These are phyloP conservation scores for Stenotaenia linearis DNA, from an alignment of 2,888 invertebrate genomes.

Conservation along the genomic window DNA sequence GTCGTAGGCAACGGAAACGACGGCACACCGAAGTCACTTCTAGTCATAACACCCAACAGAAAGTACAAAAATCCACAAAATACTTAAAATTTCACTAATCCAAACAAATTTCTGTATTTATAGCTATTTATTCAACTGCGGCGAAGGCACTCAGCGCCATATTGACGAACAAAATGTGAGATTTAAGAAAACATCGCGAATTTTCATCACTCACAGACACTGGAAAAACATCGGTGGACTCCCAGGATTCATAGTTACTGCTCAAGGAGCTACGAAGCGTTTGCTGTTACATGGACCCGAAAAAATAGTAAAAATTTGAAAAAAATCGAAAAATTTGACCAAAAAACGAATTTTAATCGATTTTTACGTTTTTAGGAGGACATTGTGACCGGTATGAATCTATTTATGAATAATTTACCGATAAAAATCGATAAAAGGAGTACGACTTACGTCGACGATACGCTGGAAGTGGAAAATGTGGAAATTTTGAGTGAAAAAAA, in stretches of 20 bases:
- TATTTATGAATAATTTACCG: too few species aligned
- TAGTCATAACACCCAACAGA: too few species aligned
- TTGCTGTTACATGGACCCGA: constrained; percentile 78
- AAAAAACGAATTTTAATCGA: too few species aligned
- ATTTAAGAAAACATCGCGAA: constrained; percentile 69
- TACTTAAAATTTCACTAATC: neutral
- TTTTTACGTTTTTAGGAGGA: too few species aligned
- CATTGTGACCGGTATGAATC: too few species aligned
- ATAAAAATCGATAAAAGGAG: too few species aligned
- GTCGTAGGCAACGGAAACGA: neutral
- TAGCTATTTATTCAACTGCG: constrained; percentile 89
- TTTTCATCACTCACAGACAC: constrained; percentile 76
- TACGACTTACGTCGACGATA: too few species aligned
- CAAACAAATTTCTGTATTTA: neutral
- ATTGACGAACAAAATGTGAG: constrained; percentile 81
- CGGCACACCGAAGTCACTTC: neutral
- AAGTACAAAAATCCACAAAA: neutral
- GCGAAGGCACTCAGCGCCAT: constrained; percentile 83
- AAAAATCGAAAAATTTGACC: too few species aligned
- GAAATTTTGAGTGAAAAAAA: constrained; percentile 59
- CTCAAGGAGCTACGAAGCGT: constrained; percentile 75
- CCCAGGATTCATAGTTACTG: constrained; percentile 74
- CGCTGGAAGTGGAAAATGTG: too few species aligned
- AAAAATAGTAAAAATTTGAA: constrained; percentile 50
- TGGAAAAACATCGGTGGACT: constrained; percentile 87